These are phyloP conservation scores for Raja brachyura DNA, from an alignment of 2,113 vertebrate genomes.

Conservation along the genomic window DNA sequence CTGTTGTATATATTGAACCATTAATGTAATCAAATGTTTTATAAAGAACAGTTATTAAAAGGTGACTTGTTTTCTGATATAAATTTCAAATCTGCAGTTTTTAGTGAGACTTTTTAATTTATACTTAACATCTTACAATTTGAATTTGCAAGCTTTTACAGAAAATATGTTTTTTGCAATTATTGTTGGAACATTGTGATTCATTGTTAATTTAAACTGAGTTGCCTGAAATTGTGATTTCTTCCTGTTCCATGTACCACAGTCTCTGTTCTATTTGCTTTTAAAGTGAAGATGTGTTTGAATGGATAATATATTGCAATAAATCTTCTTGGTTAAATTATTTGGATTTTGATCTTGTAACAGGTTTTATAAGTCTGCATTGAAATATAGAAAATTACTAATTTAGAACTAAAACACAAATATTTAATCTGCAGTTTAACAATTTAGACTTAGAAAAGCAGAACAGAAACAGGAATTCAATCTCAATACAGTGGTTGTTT, in stretches of 20 bases:
- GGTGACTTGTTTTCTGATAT: conserved; percentile 21
- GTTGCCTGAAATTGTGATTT: conserved; percentile 1
- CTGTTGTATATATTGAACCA: conserved; percentile 17
- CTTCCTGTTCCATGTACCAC: conserved; percentile 31
- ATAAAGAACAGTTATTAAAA: conserved; percentile 13
- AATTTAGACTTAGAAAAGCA: neutral
- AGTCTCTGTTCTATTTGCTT: conserved; percentile 29
- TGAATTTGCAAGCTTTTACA: conserved; percentile 16
- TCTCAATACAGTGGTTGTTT: too few species aligned
- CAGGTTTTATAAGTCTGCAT: neutral
- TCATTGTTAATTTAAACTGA: conserved; percentile 23
- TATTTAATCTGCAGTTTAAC: neutral
- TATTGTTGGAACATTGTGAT: conserved; percentile 23
- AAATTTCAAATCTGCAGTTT: conserved; percentile 28
- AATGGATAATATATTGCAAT: conserved; percentile 42
- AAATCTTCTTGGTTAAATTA: conserved; percentile 38
- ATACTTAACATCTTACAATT: conserved; percentile 13
- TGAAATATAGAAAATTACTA: neutral
- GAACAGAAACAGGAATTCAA: too few species aligned
- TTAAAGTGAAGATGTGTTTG: conserved; percentile 36
- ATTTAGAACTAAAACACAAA: neutral
- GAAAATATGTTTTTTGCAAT: neutral
- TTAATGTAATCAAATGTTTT: conserved; percentile 31
- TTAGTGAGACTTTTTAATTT: conserved; percentile 37
- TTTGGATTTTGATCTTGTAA: neutral